Evolutionary conservation across 37 sponge, comb jelly and placozoan genomes (phyloP), one percentile per base, ranked within the genome.

Genomic region (Ianthella basta): DNA sequence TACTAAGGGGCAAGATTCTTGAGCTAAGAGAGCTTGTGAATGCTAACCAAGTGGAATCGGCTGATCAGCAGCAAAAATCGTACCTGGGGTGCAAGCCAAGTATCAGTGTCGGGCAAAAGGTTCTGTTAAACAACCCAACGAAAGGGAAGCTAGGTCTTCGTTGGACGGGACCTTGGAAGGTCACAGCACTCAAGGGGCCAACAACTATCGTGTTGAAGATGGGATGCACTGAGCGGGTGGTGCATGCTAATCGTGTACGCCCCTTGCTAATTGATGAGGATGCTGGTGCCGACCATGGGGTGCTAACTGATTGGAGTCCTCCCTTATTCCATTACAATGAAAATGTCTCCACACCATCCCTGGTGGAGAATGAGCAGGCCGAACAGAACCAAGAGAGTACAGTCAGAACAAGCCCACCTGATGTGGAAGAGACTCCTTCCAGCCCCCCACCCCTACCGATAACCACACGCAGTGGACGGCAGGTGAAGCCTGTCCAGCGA

Each of bases 141-240:
- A 36, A 21, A 6, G 74, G 74, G 5, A 72, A 72, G 39, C 74
- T 72, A n/a, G 74, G 13, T 36, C 74, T 36, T 35, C 33, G 74
- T 21, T 72, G 74, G 74, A 72, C 74, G 6, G 74, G 74, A 29
- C 74, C 74, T 38, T 72, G 74, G 12, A 5, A 3, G 37, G 74
- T 72, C 39, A 72, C 21, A 35, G 38, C 2, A 5, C 8, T 72
- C 2, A 72, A 30, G 27, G 74, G 39, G 8, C 74, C 74, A 21
- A 14, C 74, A 14, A 72, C 74, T 15, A 36, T 72, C 4, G 3
- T 38, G 6, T 34, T 72, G 13, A 29, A 6, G 4, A 29, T 72
- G 5, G 74, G 74, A 3, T 14, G 5, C 36, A 38, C 74, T 3
- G 74, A 16, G 21, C 74, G 37, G 21, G 39, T 36, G 6, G 74